phyloP scores from a whole-genome alignment of 2,888 invertebrate genomes.

The Pemphredon lugubris region DNA sequence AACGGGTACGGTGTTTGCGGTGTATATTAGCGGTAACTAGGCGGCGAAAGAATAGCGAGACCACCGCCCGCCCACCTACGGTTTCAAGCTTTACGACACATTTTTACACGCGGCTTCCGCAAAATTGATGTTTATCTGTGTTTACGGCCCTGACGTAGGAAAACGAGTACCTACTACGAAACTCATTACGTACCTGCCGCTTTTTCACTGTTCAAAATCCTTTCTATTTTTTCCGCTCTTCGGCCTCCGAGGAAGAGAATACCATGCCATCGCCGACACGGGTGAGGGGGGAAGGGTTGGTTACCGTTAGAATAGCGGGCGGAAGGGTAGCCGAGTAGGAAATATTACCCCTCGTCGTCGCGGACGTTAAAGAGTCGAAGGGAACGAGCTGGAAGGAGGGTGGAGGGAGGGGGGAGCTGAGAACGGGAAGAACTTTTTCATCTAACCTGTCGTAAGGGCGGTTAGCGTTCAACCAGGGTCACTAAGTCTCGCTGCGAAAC shows the following conservation, averaged over 20 bases:
- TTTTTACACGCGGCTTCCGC: slow-evolving; percentile 24
- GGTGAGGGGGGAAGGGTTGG: neutral
- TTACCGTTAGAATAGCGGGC: slow-evolving; percentile 10
- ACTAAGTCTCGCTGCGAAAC: slow-evolving; percentile 38
- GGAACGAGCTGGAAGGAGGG: neutral
- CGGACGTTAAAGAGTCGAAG: slow-evolving; percentile 26
- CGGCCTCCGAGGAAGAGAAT: neutral
- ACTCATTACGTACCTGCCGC: slow-evolving; percentile 41
- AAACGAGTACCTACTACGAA: slow-evolving; percentile 23
- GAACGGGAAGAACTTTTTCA: slow-evolving; percentile 43
- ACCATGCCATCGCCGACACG: neutral
- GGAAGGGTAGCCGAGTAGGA: slow-evolving; percentile 12
- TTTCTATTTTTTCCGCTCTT: neutral
- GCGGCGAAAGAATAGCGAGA: slow-evolving; percentile 7
- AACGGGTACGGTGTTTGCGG: slow-evolving; percentile 6
- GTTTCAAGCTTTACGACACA: slow-evolving; percentile 31
- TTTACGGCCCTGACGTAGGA: neutral
- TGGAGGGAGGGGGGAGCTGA: slow-evolving; percentile 1
- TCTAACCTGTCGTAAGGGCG: slow-evolving; percentile 58
- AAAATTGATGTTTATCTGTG: slow-evolving; percentile 40
- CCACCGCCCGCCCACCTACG: slow-evolving; percentile 2
- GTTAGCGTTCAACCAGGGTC: slow-evolving; percentile 60
- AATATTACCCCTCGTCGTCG: slow-evolving; percentile 17
- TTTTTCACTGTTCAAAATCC: slow-evolving; percentile 28
- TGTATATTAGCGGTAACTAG: slow-evolving; percentile 4